Conservation (phyloP, 2,797 vertebrate genomes). For the Diplodus puntazzo region DNA sequence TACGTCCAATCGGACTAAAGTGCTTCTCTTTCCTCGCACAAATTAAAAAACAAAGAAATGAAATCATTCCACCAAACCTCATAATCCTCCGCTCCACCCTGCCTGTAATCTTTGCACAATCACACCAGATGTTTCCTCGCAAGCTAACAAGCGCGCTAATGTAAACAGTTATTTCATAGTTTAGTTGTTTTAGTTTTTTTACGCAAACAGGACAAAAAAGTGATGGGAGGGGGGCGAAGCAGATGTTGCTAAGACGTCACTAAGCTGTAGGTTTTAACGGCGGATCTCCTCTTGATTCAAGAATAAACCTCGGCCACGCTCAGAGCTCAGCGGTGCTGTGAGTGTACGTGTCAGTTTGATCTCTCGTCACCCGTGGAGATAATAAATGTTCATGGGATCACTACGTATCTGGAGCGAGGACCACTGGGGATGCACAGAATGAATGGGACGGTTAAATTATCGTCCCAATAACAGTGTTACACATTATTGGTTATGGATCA, state of each 20-base stretch:
- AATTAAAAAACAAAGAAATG: neutral
- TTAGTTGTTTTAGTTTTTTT: neutral
- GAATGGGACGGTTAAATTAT: too few relatives aligned
- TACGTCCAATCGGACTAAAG: neutral
- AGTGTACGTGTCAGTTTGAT: too few relatives aligned
- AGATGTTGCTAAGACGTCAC: neutral
- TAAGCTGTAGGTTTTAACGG: neutral
- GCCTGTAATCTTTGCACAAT: neutral
- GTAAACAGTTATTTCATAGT: neutral
- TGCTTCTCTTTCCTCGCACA: neutral
- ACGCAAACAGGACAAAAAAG: neutral
- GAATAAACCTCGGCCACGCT: too few relatives aligned
- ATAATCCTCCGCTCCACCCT: neutral
- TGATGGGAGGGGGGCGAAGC: neutral
- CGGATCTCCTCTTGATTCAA: neutral
- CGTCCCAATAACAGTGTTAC: too few relatives aligned
- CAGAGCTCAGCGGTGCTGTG: too few relatives aligned
- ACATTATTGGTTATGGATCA: too few relatives aligned
- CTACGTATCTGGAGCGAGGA: too few relatives aligned
- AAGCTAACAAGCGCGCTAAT: neutral
- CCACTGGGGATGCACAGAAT: too few relatives aligned
- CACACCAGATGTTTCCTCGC: constrained; percentile 10
- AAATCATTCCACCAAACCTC: neutral
- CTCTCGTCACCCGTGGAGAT: too few relatives aligned
- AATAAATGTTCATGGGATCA: too few relatives aligned